These are phyloP conservation scores for Cryptophagus acutangulus DNA, from an alignment of 2,888 invertebrate genomes.

Conservation along the genomic window DNA sequence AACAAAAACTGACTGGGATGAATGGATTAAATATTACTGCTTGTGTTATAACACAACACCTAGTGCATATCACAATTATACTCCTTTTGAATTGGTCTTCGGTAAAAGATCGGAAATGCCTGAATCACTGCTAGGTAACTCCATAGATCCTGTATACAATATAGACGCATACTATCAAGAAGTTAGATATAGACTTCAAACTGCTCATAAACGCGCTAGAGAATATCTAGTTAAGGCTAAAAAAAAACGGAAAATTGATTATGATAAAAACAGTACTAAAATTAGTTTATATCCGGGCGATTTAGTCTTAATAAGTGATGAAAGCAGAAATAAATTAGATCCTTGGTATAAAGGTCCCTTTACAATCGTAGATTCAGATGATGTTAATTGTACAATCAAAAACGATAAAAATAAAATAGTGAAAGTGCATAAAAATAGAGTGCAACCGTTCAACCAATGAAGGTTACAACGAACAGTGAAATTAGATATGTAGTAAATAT, in stretches of 20 bases:
- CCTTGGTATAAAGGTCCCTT: slow-evolving; percentile 6
- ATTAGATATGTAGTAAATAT: too few species aligned
- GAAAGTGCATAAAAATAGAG: slow-evolving; percentile 7
- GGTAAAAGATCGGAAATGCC: slow-evolving; percentile 14
- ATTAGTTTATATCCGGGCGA: slow-evolving; percentile 7
- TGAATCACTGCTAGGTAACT: not conserved
- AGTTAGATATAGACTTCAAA: slow-evolving; percentile 15
- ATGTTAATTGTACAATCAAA: slow-evolving; percentile 5
- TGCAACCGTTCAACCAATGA: too few species aligned
- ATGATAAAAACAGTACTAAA: too few species aligned
- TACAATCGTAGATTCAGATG: not conserved
- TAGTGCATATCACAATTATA: slow-evolving; percentile 16
- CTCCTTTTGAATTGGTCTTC: slow-evolving; percentile 19
- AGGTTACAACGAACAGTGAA: too few species aligned
- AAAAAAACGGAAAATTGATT: slow-evolving; percentile 12
- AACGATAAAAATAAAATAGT: not conserved
- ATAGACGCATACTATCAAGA: slow-evolving; percentile 17
- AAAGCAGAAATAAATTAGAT: slow-evolving; percentile 9
- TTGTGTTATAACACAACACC: slow-evolving; percentile 23
- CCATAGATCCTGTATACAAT: slow-evolving; percentile 17
- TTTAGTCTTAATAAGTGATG: slow-evolving; percentile 10
- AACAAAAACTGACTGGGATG: slow-evolving; percentile 17
- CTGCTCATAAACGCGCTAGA: slow-evolving; percentile 12
- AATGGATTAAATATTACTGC: slow-evolving; percentile 13
- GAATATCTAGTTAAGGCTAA: slow-evolving; percentile 13